Evolutionary conservation across 2,888 invertebrate species (phyloP).

Genomic region (Aplocera efformata): DNA sequence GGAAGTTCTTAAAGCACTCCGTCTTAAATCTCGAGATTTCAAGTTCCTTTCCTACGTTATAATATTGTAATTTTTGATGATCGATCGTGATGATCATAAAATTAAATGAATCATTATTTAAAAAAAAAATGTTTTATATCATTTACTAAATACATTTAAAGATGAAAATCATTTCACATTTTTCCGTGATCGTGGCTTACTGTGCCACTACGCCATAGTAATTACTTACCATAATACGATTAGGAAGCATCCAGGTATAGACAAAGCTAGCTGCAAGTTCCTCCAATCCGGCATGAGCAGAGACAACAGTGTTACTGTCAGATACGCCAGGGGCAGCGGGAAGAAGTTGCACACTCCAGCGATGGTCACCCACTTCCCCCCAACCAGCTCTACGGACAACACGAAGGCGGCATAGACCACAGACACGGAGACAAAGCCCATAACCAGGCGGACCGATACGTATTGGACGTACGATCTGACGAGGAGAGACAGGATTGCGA

Average conservation of each 20-base stretch:
- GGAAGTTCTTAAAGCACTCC: too few species aligned
- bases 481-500: constrained; percentile 85
- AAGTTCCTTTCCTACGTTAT: too few species aligned
- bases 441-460: constrained; percentile 83
- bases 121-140: too few species aligned
- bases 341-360: constrained; percentile 90
- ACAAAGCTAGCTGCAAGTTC: constrained; percentile 85
- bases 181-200: too few species aligned
- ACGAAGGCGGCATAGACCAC: constrained; percentile 91
- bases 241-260: constrained; percentile 85
- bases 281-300: constrained; percentile 87
- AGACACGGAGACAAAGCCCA: constrained; percentile 90
- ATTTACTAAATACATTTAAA: too few species aligned
- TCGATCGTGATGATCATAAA: too few species aligned
- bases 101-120: too few species aligned
- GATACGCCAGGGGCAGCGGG: constrained; percentile 88
- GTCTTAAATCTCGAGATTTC: too few species aligned
- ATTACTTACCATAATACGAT: constrained; percentile 82
- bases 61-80: too few species aligned
- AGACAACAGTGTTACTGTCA: constrained; percentile 86
- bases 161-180: too few species aligned
- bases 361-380: constrained; percentile 89
- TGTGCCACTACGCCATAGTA: too few species aligned
- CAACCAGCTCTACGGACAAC: constrained; percentile 88
- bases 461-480: constrained; percentile 86